Base-by-base conservation (phyloP, 2,888 invertebrate species). In the Drosophila rubida region DNA sequence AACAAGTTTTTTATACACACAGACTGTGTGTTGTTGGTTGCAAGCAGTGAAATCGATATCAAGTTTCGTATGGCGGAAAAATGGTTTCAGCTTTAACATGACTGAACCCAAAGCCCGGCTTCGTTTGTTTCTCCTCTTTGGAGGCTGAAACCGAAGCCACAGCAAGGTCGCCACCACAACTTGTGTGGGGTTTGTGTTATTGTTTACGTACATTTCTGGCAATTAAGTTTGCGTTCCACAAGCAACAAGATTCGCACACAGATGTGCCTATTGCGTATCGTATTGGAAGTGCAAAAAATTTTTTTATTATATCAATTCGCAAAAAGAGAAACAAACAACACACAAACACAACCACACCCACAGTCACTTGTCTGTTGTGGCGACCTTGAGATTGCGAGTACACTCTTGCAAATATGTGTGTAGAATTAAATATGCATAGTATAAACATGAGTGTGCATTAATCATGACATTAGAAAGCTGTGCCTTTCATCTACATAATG, bases 41-140 rank as follows among this genome's bases (percentile, higher is more conserved):
- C 57, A 35, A 61, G 63, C 49, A 71, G 75, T 80, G 86, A 82
- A 82, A 82, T 86, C 83, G 86, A 86, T 86, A 86, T 58, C 64
- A 74, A 61, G 68, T 81, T 66, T 69, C 58, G 67, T 61, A 59
- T 32, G 60, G 77, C 82, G 85, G 80, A 81, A 81, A 81, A 77
- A 59, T 66, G 69, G 82, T 84, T 69, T 82, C 51, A 49, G 42
- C 54, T 78, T 70, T 41, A 70, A 46, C 59, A 59, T 64, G 49
- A 57, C 44, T 45, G n/a, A 63, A 45, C 54, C 54, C 44, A 32
- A 44, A 22, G 27, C 7, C 9, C 32, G 32, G 14, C 42, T 41
- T 19, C 27, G 30, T n/a, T 19, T 54, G 30, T n/a, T 19, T 54
- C 11, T 32, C 19, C 23, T 25, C 41, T 30, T 27, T 30, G 37